Base-by-base conservation (phyloP, 92 coral and sea anemone species). In the Phenganax stokvisi region DNA sequence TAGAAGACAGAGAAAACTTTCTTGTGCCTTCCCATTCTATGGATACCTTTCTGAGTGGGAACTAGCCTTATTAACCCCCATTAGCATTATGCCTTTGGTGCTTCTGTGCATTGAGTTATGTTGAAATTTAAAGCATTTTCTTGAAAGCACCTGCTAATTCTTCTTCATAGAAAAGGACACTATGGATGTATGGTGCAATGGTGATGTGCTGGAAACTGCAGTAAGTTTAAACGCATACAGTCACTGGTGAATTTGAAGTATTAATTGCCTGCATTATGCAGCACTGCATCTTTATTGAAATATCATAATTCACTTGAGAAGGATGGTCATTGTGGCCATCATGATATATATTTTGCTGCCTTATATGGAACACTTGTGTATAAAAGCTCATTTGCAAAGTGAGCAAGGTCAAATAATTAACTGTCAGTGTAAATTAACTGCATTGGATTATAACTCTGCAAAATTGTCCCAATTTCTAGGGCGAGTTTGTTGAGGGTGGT, bases 401-500 rank as follows among this genome's bases (percentile, higher is more conserved):
- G 4, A 59, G 0, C 7, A 59, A 59, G 65, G 20, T 6, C 16
- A 20, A 6, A 0, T 59, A 13, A 3, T n/a, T 25, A 12, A 68
- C n/a, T 47, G 12, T 8, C 12, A 10, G 27, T 47, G 30, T 47
- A 47, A 17, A 68, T 29, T 6, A 3, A 17, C 6, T 15, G 30
- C 11, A 68, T 25, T 68, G 10, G 52, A 37, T 27, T 27, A 9
- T 67, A 7, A 68, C 6, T 51, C 12, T 0, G 54, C 25, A 10
- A 2, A 68, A 53, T 71, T 17, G 31, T 8, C 51, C 11, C 12
- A 60, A 62, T 37, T 70, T 69, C 63, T 88, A 94, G 98, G 98
- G 98, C 31, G 98, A 94, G 79, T 94, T 94, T 92, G 98, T 92
- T 56, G 98, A 94, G 29, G 98, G 91, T 89, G 98, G 98, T 60